Evolutionary conservation across 2,797 vertebrate genomes (phyloP), one percentile per base, ranked within the genome.

Genomic region (Acomys russatus): DNA sequence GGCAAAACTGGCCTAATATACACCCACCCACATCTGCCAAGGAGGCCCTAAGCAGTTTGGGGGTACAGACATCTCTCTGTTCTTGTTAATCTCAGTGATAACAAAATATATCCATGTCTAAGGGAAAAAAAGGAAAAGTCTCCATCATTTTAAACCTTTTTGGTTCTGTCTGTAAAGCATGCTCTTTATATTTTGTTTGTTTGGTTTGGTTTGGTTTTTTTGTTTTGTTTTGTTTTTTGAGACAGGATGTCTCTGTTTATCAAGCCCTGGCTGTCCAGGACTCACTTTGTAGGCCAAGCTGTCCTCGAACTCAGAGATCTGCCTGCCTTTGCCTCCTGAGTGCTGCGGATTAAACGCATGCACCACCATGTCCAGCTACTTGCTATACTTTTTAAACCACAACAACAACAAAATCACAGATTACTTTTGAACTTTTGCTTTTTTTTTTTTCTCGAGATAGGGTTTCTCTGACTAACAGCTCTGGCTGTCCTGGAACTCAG

Each of bases 111-210:
- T 30, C 25, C 80, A 84, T 49, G 35, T 49, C 61, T 64, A 64
- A 64, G 35, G 2, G 38, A 28, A 33, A 66, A 84, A 64, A 25
- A 22, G 9, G 33, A 63, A 38, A 83, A 38, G 59, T 83, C 14
- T 80, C 33, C 63, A 82, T 64, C 49, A 90, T 73, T 88, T 74
- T 68, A 71, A 96, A 73, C 15, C 15, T 66, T 54, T 18, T 59
- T 22, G 44, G 56, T 63, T 20, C 87, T 84, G 38, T 44, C 44
- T 95, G 78, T 87, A 89, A 95, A 88, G 6, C 15, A 84, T 54
- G 70, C 0, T 54, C 35, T 91, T 64, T 79, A 59, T 38, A 44
- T 44, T 44, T 44, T 44, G n/a, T n/a, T n/a, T n/a, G n/a, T 44
- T 44, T 44, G 44, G 3, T 44, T 95, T 79, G 64, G n/a, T n/a